These are phyloP conservation scores for Indicator maculatus DNA, from an alignment of 2,113 vertebrate species.

Conservation along the genomic window DNA sequence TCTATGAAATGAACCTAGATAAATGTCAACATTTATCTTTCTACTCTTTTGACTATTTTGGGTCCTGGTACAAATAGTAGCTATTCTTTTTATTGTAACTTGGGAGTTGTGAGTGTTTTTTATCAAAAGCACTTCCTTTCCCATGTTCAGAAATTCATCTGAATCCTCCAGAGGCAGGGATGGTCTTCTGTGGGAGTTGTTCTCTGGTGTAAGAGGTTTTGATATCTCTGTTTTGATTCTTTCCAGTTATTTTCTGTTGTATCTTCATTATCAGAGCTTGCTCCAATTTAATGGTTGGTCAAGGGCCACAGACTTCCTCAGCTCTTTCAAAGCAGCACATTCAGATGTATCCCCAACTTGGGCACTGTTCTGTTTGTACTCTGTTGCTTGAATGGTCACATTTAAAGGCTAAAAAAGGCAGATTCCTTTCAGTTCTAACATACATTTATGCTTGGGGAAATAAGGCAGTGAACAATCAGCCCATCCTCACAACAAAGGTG, in stretches of 20 bases:
- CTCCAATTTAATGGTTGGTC: fast-evolving
- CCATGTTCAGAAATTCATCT: not conserved
- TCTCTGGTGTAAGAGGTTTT: not conserved
- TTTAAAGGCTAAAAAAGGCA: not conserved
- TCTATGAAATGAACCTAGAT: not conserved
- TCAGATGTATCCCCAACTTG: not conserved
- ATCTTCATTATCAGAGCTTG: not conserved
- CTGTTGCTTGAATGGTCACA: fast-evolving
- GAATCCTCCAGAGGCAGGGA: not conserved
- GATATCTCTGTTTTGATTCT: not conserved
- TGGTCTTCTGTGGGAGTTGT: fast-evolving
- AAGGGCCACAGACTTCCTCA: not conserved
- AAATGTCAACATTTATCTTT: not conserved
- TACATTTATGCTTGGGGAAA: not conserved
- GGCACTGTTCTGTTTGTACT: not conserved
- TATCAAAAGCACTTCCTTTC: not conserved
- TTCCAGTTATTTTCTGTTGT: not conserved
- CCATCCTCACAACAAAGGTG: no score
- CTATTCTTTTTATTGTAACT: not conserved
- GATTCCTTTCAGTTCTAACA: not conserved
- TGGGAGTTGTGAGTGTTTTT: not conserved
- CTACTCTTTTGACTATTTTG: not conserved
- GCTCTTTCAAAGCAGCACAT: not conserved
- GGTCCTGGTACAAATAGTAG: not conserved
- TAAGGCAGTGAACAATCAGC: not conserved